Conservation (phyloP, 2,888 invertebrate species). For the Caenorhabditis japonica region DNA sequence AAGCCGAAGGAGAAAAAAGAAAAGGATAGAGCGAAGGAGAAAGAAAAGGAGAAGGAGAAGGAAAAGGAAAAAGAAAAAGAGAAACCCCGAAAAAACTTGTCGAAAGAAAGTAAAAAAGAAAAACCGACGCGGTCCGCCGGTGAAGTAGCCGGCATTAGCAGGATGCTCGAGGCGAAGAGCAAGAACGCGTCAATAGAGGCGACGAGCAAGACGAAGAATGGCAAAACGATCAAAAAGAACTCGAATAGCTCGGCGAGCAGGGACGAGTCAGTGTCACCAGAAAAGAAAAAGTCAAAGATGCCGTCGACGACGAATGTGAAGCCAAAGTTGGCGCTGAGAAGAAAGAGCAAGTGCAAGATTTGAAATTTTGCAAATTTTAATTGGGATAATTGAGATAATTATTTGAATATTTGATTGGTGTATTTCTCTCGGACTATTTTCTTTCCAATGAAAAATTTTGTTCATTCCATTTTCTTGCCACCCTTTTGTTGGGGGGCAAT, state of each 20-base stretch:
- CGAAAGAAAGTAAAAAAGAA: constrained; percentile 12
- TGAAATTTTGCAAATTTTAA: too few relatives aligned
- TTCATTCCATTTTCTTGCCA: constrained; percentile 58
- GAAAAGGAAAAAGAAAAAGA: constrained; percentile 12
- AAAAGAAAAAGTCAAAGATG: constrained; percentile 8
- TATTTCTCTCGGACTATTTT: too few relatives aligned
- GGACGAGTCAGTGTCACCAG: too few relatives aligned
- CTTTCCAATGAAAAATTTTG: background rate
- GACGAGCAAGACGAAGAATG: background rate
- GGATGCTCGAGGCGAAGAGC: constrained; percentile 6
- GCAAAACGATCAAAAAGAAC: constrained; percentile 1
- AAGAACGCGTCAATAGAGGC: constrained; percentile 2
- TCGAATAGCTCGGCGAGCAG: constrained; percentile 31
- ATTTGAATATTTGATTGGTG: too few relatives aligned
- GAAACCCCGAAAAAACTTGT: background rate
- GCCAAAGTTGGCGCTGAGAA: background rate
- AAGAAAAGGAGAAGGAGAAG: constrained; percentile 8
- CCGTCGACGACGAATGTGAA: constrained; percentile 2
- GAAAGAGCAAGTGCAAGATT: too few relatives aligned
- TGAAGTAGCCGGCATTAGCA: too few relatives aligned
- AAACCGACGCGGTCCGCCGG: constrained; percentile 4
- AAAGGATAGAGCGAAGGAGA: constrained; percentile 2
- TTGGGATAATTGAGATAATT: too few relatives aligned
- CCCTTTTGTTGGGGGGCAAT: constrained; percentile 61
- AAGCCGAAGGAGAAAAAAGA: background rate